Conservation (phyloP, 2,888 invertebrate genomes). For the Isoperla grammatica region DNA sequence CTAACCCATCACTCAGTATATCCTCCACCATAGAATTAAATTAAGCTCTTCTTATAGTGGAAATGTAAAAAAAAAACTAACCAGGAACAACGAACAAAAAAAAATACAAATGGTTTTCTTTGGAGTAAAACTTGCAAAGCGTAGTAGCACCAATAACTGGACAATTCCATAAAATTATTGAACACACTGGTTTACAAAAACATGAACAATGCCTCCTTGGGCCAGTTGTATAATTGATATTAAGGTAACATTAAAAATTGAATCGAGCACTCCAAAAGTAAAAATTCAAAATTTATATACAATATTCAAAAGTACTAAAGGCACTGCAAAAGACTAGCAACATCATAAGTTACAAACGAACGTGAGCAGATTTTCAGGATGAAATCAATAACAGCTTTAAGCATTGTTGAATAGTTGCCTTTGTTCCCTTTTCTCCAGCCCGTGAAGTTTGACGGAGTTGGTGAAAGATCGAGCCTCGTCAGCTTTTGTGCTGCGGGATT, state of each 20-base stretch:
- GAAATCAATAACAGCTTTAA: not conserved
- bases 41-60: no score
- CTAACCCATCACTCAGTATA: not conserved
- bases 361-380: not conserved
- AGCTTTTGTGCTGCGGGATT: conserved; percentile 34
- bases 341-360: not conserved
- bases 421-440: conserved; percentile 30
- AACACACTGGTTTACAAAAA: no score
- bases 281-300: conserved; percentile 1
- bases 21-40: no score
- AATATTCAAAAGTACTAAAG: conserved; percentile 5
- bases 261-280: not conserved
- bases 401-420: not conserved
- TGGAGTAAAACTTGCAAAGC: no score
- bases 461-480: conserved; percentile 36
- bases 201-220: no score
- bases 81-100: no score
- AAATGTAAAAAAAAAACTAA: no score
- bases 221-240: not conserved
- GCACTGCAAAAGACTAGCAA: not conserved
- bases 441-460: conserved; percentile 36
- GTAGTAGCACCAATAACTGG: no score
- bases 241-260: not conserved
- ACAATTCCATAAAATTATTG: no score
- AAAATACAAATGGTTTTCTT: no score